A percentile compares a stretch with the other conserved stretches of the same genome.
Conservation (phyloP, 37 sponge, comb jelly and placozoan genomes). For the Hormiphora californensis region DNA sequence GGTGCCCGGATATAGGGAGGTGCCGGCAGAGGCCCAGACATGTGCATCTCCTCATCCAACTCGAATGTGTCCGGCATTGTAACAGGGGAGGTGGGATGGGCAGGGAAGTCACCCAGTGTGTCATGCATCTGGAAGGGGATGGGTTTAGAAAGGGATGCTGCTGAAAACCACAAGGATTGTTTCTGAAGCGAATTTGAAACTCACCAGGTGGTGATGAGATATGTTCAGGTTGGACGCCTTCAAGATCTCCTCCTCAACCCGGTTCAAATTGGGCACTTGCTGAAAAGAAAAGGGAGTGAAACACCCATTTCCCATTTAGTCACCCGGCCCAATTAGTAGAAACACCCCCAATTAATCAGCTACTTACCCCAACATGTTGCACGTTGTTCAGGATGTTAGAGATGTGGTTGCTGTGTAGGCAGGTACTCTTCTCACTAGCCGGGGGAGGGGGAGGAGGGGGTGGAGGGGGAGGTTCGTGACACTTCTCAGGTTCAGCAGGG, state of each 20-base stretch:
- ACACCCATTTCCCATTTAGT: not conserved
- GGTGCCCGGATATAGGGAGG: slow-evolving; percentile 53
- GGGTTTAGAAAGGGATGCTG: not conserved
- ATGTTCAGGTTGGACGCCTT: slow-evolving; percentile 36
- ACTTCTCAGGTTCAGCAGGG: too few species aligned
- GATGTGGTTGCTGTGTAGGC: slow-evolving; percentile 46
- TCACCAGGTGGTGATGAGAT: slow-evolving; percentile 51
- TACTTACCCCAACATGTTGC: slow-evolving; percentile 20
- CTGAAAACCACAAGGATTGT: not conserved
- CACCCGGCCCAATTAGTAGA: too few species aligned
- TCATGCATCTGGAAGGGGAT: not conserved
- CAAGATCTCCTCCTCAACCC: slow-evolving; percentile 19
- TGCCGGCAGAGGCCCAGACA: slow-evolving; percentile 36
- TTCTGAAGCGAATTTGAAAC: not conserved
- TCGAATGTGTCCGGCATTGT: slow-evolving; percentile 51
- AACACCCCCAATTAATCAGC: too few species aligned
- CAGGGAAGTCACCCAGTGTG: not conserved
- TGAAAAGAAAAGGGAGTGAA: not conserved
- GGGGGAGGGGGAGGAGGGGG: not conserved
- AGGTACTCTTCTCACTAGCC: not conserved
- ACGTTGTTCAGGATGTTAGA: slow-evolving; percentile 33
- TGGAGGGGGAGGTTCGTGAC: not conserved
- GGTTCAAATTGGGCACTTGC: not conserved
- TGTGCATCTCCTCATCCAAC: slow-evolving; percentile 45
- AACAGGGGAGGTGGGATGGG: slow-evolving; percentile 37